Evolutionary conservation across 2,888 invertebrate genomes (phyloP).

Genomic region (Lissonota sp.): DNA sequence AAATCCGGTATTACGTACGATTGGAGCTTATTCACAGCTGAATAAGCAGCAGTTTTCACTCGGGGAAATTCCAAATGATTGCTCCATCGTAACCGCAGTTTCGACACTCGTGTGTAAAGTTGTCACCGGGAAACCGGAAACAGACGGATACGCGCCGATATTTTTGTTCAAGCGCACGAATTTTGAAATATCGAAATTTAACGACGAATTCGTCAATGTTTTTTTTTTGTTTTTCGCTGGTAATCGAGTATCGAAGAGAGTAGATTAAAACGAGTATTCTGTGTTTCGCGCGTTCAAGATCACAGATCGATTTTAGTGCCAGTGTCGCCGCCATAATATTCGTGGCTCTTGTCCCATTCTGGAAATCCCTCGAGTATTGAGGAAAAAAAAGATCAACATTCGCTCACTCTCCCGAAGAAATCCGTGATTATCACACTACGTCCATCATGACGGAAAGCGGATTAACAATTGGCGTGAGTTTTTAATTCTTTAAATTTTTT

Average conservation of each 20-base stretch:
- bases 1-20: not conserved
- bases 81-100: conserved; percentile 31
- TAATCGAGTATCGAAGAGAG: no score
- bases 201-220: not conserved
- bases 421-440: not conserved
- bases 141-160: no score
- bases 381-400: not conserved
- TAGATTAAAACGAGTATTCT: no score
- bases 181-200: no score
- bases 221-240: not conserved
- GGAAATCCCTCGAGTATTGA: conserved; percentile 15
- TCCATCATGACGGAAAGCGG: conserved; percentile 52
- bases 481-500: no score
- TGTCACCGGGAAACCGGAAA: no score
- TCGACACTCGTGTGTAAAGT: not conserved
- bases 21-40: not conserved
- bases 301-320: not conserved
- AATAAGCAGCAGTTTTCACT: conserved; percentile 13
- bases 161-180: no score
- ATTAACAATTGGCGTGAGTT: conserved; percentile 47
- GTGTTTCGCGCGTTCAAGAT: no score
- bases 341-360: conserved; percentile 11
- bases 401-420: not conserved
- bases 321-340: conserved; percentile 2
- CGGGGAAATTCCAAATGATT: conserved; percentile 31